Conservation (phyloP, 2,888 invertebrate species). For the Metopia argyrocephala region DNA sequence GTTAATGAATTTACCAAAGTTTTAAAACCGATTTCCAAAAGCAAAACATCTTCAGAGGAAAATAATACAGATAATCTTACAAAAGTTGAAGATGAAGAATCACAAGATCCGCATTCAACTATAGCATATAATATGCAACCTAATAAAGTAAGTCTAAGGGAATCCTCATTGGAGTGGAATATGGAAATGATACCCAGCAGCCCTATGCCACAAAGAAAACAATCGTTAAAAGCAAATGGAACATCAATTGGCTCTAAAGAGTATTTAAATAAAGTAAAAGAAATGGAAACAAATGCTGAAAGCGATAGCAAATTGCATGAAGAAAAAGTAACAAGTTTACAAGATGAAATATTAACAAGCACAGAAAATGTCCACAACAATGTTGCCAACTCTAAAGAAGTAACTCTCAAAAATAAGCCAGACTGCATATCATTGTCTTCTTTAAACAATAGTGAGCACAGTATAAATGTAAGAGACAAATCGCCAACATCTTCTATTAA, state of each 20-base stretch:
- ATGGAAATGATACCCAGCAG: slow-evolving; percentile 62
- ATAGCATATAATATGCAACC: neutral
- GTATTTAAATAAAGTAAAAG: slow-evolving; percentile 67
- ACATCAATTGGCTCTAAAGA: slow-evolving; percentile 23
- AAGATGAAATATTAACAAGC: neutral
- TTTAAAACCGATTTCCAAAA: slow-evolving; percentile 40
- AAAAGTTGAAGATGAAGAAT: neutral
- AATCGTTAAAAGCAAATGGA: slow-evolving; percentile 1
- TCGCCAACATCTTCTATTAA: slow-evolving; percentile 69
- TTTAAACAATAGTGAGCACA: slow-evolving; percentile 13
- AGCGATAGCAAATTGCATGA: slow-evolving; percentile 27
- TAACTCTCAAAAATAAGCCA: neutral
- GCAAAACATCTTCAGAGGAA: neutral
- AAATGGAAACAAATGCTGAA: slow-evolving; percentile 67
- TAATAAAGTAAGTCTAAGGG: slow-evolving; percentile 3
- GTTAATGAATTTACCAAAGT: slow-evolving; percentile 57
- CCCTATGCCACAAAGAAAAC: slow-evolving; percentile 53
- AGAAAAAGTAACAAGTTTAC: neutral
- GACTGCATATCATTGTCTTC: slow-evolving; percentile 1
- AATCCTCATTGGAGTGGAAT: slow-evolving; percentile 49
- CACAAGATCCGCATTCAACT: neutral
- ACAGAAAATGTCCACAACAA: neutral
- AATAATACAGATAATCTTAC: neutral
- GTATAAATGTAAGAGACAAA: slow-evolving; percentile 46
- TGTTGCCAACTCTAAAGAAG: neutral